These are phyloP conservation scores for Fregetta grallaria DNA, from an alignment of 2,113 vertebrate species.

Conservation along the genomic window DNA sequence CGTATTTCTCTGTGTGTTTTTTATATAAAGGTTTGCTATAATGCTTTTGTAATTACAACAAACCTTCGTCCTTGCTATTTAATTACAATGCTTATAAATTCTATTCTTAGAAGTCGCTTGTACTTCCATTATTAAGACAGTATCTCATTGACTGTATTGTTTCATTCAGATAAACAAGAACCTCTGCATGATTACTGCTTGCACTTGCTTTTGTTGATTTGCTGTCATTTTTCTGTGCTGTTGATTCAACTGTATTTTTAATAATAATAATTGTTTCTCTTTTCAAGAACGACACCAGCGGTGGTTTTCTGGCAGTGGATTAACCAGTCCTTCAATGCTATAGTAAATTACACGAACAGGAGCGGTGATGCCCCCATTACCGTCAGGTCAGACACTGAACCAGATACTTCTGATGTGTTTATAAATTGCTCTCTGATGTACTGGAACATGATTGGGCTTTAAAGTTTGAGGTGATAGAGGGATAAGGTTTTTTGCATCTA, in stretches of 20 bases:
- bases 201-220: neutral
- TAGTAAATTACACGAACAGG: slow-evolving; percentile 97
- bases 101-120: neutral
- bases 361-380: slow-evolving; percentile 94
- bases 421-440: neutral
- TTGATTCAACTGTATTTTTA: neutral
- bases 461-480: neutral
- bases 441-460: neutral
- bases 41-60: neutral
- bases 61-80: neutral
- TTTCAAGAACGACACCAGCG: slow-evolving; percentile 88
- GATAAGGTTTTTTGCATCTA: neutral
- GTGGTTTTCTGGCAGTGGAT: slow-evolving; percentile 99
- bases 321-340: slow-evolving; percentile 98
- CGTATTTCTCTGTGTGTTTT: neutral
- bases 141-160: neutral
- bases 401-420: neutral
- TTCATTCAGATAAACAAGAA: neutral
- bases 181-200: neutral
- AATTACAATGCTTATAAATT: neutral
- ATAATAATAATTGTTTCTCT: neutral
- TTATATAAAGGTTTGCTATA: neutral
- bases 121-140: neutral
- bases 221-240: neutral
- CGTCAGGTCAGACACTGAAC: slow-evolving; percentile 78